Percentiles rank a stretch among this genome's conserved stretches.
Conservation (phyloP, 2,797 vertebrate species). For the Arrhamphus sclerolepis region DNA sequence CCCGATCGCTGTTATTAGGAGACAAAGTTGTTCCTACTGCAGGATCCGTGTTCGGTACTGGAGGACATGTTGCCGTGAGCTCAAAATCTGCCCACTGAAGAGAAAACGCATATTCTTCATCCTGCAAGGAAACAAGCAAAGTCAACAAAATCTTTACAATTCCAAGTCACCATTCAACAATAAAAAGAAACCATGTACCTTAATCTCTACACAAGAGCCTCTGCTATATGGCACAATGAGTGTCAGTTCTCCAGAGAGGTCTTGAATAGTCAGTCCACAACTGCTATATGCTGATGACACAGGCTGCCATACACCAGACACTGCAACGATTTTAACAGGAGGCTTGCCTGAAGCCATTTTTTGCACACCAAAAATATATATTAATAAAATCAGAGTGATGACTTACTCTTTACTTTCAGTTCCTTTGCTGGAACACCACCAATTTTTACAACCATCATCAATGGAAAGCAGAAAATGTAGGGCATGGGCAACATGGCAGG, state of each 20-base stretch:
- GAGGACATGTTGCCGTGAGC: conserved; percentile 42
- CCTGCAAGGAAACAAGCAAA: conserved; percentile 35
- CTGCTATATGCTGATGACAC: conserved; percentile 8
- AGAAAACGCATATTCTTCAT: conserved; percentile 36
- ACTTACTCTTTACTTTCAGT: conserved; percentile 43
- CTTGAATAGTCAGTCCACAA: conserved; percentile 34
- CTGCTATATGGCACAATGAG: conserved; percentile 34
- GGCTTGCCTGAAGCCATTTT: no score
- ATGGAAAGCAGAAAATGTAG: conserved; percentile 38
- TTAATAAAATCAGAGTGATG: not conserved
- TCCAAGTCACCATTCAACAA: conserved; percentile 19
- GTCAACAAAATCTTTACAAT: not conserved
- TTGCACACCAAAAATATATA: no score
- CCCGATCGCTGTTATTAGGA: conserved; percentile 4
- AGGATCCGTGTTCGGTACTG: not conserved
- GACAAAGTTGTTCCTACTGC: conserved; percentile 1
- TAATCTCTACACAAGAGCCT: conserved; percentile 17
- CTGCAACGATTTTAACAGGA: conserved; percentile 19
- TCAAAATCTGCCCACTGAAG: conserved; percentile 42
- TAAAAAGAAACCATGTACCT: conserved; percentile 41
- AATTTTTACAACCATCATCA: conserved; percentile 45
- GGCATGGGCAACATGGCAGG: conserved; percentile 13
- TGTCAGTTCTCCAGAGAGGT: conserved; percentile 26
- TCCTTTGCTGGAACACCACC: conserved; percentile 3
- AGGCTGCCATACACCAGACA: conserved; percentile 37